Percentiles rank a stretch among this genome's conserved stretches.
Evolutionary conservation across 2,888 invertebrate genomes (phyloP).

Genomic region (Muscina levida): DNA sequence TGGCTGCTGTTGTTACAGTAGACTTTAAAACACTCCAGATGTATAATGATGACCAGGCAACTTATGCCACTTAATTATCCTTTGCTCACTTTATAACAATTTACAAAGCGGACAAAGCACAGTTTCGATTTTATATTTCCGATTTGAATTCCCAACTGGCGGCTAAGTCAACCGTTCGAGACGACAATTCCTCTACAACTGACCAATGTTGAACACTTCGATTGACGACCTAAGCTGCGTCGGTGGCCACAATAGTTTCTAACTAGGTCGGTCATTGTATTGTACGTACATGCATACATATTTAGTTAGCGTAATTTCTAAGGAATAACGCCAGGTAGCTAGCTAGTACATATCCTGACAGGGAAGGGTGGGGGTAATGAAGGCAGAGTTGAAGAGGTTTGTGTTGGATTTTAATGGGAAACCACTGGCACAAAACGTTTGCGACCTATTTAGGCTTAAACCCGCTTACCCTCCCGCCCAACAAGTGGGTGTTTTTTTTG

Average conservation of each 20-base stretch:
- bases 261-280: conserved; percentile 64
- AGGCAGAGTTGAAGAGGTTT: not conserved
- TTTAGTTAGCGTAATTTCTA: not conserved
- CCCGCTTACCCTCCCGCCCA: no score
- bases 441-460: no score
- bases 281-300: conserved; percentile 22
- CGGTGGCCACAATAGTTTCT: conserved; percentile 70
- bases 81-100: no score
- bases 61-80: no score
- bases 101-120: no score
- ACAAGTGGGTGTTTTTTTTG: no score
- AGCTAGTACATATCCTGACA: conserved; percentile 17
- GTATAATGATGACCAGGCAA: no score
- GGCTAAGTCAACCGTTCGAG: conserved; percentile 69
- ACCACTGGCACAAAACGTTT: not conserved
- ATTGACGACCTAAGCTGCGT: conserved; percentile 67
- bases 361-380: not conserved
- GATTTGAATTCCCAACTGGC: conserved; percentile 26
- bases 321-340: conserved; percentile 12
- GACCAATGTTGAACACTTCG: conserved; percentile 71
- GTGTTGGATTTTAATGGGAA: not conserved
- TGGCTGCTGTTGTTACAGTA: conserved; percentile 64
- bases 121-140: no score
- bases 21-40: no score
- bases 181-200: conserved; percentile 73